phyloP scores from a whole-genome alignment of 2,888 invertebrate species.

The Neelides folsomi region DNA sequence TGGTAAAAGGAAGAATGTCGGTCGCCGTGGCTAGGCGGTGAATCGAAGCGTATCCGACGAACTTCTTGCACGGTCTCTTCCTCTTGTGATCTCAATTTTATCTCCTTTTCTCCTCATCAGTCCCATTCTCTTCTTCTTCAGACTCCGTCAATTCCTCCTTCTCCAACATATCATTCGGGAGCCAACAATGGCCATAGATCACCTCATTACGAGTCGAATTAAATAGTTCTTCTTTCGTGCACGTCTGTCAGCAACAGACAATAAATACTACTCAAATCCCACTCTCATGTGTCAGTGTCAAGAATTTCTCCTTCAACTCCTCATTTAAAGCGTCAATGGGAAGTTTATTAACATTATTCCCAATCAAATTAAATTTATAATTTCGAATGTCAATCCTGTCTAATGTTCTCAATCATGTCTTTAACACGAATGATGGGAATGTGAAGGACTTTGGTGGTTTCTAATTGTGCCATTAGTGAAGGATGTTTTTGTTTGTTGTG shows the following conservation, averaged over 20 bases:
- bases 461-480: background rate
- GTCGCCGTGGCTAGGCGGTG: constrained; percentile 15
- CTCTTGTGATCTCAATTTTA: constrained; percentile 17
- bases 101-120: constrained; percentile 4
- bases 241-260: too few species aligned
- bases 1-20: constrained; percentile 10
- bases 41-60: constrained; percentile 17
- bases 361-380: too few species aligned
- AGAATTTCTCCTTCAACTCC: too few species aligned
- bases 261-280: too few species aligned
- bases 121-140: background rate
- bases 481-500: background rate
- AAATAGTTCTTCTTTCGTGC: too few species aligned
- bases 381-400: background rate
- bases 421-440: background rate
- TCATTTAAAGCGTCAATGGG: too few species aligned
- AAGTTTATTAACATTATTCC: too few species aligned
- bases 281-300: too few species aligned
- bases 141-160: background rate
- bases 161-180: background rate
- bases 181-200: background rate
- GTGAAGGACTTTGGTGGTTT: background rate
- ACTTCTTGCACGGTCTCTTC: constrained; percentile 19
- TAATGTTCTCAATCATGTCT: background rate
- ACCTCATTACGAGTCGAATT: too few species aligned